Evolutionary conservation across 2,797 vertebrate genomes (phyloP), one percentile per base, ranked within the genome.

Genomic region (Discoglossus pictus): DNA sequence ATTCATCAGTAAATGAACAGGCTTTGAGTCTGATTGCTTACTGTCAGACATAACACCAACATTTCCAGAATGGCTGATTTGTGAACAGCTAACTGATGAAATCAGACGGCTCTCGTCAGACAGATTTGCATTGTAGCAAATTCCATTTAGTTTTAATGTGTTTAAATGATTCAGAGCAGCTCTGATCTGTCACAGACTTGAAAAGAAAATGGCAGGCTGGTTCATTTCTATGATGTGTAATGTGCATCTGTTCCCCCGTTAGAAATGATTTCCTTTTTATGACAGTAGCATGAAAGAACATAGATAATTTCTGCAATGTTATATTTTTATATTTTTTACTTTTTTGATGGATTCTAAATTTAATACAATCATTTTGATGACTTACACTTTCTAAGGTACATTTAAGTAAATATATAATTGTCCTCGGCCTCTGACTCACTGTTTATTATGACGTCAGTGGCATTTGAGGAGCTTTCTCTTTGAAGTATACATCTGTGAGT

Each of bases 101-200:
- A 31, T 31, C 27, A 31, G 27, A 31, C 27, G 8, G 27, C 27
- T 31, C 27, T 4, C 6, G n/a, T n/a, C n/a, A n/a, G n/a, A n/a
- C n/a, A n/a, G n/a, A 21, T 53, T 16, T 61, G 31, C 44, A 31
- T 61, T 13, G 25, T 16, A 20, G 16, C 11, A 21, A 18, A 35
- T 38, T 50, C 18, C 10, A 47, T 35, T 55, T 34, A 13, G 16
- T 16, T 61, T 48, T 50, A 47, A 47, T 61, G 15, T 48, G 17
- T 44, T 34, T 61, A 13, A 13, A 15, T 13, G 16, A 38, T n/a
- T 34, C 27, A 46, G 27, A 35, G 18, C n/a, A 36, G 35, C 10
- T 56, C 27, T 24, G 11, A 2, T 7, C 9, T 65, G 50, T 43
- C 13, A 65, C 46, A 13, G 8, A 11, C 8, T 39, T 48, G 16